Evolutionary conservation across 2,797 vertebrate species (phyloP).

Genomic region (Lithobates pipiens): DNA sequence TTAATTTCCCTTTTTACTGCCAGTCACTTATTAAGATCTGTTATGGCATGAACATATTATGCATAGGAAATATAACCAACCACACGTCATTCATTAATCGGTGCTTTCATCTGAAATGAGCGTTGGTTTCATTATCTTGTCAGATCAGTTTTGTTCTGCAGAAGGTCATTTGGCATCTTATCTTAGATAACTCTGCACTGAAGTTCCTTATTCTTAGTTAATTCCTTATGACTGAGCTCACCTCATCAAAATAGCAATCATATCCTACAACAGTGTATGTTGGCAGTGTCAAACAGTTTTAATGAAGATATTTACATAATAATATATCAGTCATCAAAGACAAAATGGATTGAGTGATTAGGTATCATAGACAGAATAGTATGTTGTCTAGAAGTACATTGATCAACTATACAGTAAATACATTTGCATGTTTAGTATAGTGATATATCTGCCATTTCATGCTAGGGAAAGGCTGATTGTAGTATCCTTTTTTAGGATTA

Average conservation of each 20-base stretch:
- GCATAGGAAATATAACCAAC: constrained; percentile 13
- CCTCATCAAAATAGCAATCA: neutral
- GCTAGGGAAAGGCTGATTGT: too few relatives aligned
- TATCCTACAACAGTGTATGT: neutral
- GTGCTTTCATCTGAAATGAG: constrained; percentile 16
- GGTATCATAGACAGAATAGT: neutral
- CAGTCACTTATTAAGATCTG: constrained; percentile 1
- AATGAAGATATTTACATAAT: neutral
- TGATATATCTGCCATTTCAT: too few relatives aligned
- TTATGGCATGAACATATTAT: constrained; percentile 2
- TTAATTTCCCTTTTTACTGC: constrained; percentile 6
- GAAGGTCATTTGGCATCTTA: constrained; percentile 31
- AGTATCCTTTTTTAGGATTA: too few relatives aligned
- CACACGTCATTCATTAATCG: constrained; percentile 18
- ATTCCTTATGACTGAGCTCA: constrained; percentile 9
- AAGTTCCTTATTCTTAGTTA: constrained; percentile 9
- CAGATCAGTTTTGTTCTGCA: constrained; percentile 26
- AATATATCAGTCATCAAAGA: neutral
- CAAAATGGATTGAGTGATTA: neutral
- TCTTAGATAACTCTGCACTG: neutral
- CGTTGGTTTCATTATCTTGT: constrained; percentile 35
- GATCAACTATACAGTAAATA: too few relatives aligned
- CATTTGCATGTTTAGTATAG: too few relatives aligned
- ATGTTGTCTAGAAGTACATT: too few relatives aligned
- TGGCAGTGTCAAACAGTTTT: neutral